Evolutionary conservation across 1,140 invertebrate species (phyloP).

Genomic region (Sinella curviseta): DNA sequence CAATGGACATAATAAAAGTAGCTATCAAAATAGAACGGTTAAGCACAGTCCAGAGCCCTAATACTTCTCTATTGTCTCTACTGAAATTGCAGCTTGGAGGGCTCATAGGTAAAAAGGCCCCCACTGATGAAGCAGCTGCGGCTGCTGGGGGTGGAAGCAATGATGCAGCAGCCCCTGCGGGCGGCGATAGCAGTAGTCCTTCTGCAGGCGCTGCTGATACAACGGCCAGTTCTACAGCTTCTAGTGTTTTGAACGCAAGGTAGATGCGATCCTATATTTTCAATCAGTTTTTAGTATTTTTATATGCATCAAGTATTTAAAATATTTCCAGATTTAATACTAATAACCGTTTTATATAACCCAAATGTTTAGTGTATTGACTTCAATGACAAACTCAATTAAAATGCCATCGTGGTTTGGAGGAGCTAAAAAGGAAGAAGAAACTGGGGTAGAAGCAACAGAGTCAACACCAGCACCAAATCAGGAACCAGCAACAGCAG

Average conservation of each 20-base stretch:
- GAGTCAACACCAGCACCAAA: constrained; percentile 56
- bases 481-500: constrained; percentile 55
- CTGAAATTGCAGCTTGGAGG: constrained; percentile 23
- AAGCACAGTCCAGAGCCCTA: too few species aligned
- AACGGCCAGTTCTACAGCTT: constrained; percentile 3
- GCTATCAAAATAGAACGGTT: too few species aligned
- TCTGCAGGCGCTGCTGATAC: background rate
- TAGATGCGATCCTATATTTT: background rate
- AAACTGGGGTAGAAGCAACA: constrained; percentile 53
- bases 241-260: background rate
- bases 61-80: too few species aligned
- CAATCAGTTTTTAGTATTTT: too few species aligned
- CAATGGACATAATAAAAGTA: too few species aligned
- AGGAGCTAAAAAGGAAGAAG: constrained; percentile 31
- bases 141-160: background rate
- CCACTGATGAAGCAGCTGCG: background rate
- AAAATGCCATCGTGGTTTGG: constrained; percentile 45
- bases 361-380: background rate
- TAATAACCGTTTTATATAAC: background rate
- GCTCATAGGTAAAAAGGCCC: constrained; percentile 13
- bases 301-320: too few species aligned
- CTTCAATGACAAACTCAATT: constrained; percentile 21
- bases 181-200: background rate
- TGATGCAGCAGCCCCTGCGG: background rate
- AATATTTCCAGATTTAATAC: too few species aligned